Evolutionary conservation across 2,797 vertebrate genomes (phyloP).

Genomic region (Lerista edwardsae): DNA sequence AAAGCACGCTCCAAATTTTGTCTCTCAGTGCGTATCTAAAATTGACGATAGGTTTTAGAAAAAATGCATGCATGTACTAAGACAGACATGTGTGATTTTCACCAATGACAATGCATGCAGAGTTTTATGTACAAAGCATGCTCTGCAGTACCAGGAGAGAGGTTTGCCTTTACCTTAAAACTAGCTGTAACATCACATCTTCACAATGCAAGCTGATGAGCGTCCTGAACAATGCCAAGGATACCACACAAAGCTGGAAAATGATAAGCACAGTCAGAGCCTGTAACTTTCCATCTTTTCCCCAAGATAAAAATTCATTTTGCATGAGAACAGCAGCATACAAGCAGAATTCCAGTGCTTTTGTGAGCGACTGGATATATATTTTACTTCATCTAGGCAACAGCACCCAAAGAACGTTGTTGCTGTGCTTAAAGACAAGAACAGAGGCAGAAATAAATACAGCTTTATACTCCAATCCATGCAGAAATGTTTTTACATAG

Average conservation of each 20-base stretch:
- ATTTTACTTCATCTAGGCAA: slow-evolving; percentile 31
- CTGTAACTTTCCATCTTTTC: slow-evolving; percentile 11
- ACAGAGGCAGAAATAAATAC: neutral
- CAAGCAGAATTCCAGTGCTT: slow-evolving; percentile 8
- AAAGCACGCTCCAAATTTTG: slow-evolving; percentile 3
- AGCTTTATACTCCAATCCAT: neutral
- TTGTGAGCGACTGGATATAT: slow-evolving; percentile 30
- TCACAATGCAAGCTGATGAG: slow-evolving; percentile 96
- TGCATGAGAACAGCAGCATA: slow-evolving; percentile 50
- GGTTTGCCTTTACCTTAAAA: slow-evolving; percentile 86
- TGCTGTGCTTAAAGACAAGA: slow-evolving; percentile 12
- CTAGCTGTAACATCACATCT: slow-evolving; percentile 96
- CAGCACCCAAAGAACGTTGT: neutral
- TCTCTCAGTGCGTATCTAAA: neutral
- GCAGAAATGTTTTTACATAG: slow-evolving; percentile 27
- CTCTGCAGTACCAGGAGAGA: neutral
- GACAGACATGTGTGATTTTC: neutral
- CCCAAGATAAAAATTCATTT: slow-evolving; percentile 36
- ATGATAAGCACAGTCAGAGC: slow-evolving; percentile 52
- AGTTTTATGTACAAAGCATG: neutral
- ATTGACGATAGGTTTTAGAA: neutral
- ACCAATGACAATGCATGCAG: neutral
- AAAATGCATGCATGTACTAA: neutral
- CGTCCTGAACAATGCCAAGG: slow-evolving; percentile 93
- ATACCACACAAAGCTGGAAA: slow-evolving; percentile 92